Evolutionary conservation across 2,888 invertebrate genomes (phyloP).

Genomic region (Lasioglossum villosulum): DNA sequence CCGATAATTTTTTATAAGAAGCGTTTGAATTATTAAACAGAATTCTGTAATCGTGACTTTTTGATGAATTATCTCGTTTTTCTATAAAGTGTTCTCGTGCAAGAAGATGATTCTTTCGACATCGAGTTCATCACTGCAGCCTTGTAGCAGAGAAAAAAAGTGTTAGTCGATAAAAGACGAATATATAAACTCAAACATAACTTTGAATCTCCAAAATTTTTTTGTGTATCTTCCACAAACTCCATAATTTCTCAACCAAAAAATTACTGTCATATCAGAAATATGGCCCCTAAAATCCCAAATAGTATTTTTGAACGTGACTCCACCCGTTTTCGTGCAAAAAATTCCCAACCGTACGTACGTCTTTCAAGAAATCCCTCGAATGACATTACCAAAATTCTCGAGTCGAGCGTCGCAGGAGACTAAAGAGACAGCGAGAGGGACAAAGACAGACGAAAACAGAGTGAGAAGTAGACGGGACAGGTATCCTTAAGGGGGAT

Average conservation of each 20-base stretch:
- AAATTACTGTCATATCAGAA: not conserved
- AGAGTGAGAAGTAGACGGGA: not conserved
- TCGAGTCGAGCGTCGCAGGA: slow-evolving; percentile 52
- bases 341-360: not conserved
- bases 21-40: not conserved
- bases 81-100: not conserved
- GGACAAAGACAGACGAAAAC: not conserved
- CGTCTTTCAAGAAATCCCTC: not conserved
- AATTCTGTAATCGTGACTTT: not conserved
- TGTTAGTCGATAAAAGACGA: too few species aligned
- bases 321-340: not conserved
- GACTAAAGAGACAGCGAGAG: not conserved
- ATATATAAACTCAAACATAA: too few species aligned
- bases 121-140: too few species aligned
- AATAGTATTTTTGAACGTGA: not conserved
- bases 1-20: not conserved
- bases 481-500: slow-evolving; percentile 40
- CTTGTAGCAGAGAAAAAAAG: too few species aligned
- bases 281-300: not conserved
- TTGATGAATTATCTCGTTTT: not conserved
- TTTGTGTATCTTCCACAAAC: not conserved
- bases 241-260: not conserved
- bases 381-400: slow-evolving; percentile 56
- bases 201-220: too few species aligned
- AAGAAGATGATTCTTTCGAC: not conserved